phyloP scores from a whole-genome alignment of 2,888 invertebrate genomes.

The Rhorus exstirpatorius region DNA sequence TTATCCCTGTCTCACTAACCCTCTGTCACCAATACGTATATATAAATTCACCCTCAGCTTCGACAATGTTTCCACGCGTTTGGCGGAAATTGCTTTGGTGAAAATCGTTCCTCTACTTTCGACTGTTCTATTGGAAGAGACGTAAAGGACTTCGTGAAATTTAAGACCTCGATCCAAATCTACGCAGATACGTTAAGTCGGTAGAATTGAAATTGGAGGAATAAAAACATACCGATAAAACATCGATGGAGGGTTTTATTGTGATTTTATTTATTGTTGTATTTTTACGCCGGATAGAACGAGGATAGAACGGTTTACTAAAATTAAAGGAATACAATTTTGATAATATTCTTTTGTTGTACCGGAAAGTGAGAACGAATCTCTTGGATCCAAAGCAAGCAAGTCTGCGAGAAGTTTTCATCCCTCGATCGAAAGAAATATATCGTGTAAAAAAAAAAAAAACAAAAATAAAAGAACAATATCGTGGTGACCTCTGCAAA shows the following conservation, averaged over 20 bases:
- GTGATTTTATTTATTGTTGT: neutral
- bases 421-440: too few species aligned
- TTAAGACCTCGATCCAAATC: constrained; percentile 24
- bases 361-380: too few species aligned
- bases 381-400: too few species aligned
- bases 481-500: too few species aligned
- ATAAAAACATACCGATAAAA: constrained; percentile 7
- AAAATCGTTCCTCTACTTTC: constrained; percentile 51
- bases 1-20: constrained; percentile 24
- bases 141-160: constrained; percentile 21
- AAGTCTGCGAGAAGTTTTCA: too few species aligned
- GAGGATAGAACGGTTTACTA: too few species aligned
- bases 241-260: neutral
- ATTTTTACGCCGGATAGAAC: neutral
- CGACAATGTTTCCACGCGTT: constrained; percentile 1
- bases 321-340: too few species aligned
- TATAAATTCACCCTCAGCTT: constrained; percentile 38
- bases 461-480: too few species aligned
- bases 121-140: constrained; percentile 11
- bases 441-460: neutral
- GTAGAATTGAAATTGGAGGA: constrained; percentile 10
- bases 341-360: too few species aligned
- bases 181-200: neutral
- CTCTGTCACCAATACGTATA: constrained; percentile 21
- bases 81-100: constrained; percentile 56